These are phyloP conservation scores for Drosophila conformis DNA, from an alignment of 2,888 invertebrate genomes.

Conservation along the genomic window DNA sequence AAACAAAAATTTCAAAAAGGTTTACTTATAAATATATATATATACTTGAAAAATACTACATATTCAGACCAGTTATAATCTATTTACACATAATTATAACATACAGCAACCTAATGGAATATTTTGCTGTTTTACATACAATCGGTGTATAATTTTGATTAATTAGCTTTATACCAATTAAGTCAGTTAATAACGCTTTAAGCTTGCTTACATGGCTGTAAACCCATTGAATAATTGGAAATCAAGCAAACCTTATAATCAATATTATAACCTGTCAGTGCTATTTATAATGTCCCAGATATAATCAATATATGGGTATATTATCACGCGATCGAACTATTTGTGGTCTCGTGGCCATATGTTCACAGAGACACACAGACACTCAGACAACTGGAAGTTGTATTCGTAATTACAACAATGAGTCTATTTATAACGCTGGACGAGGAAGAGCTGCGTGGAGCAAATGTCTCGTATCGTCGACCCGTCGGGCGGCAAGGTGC, in stretches of 20 bases:
- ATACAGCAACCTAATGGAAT: neutral
- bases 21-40: neutral
- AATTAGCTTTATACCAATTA: conserved; percentile 6
- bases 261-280: conserved; percentile 5
- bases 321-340: conserved; percentile 39
- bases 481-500: conserved; percentile 3
- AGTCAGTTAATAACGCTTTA: conserved; percentile 6
- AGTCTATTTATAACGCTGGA: conserved; percentile 46
- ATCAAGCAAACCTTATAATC: neutral
- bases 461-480: conserved; percentile 48
- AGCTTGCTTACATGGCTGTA: conserved; percentile 24
- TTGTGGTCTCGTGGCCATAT: conserved; percentile 64
- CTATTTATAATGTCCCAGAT: conserved; percentile 33
- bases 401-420: conserved; percentile 47
- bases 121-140: neutral
- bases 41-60: neutral
- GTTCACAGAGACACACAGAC: conserved; percentile 46
- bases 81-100: neutral
- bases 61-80: neutral
- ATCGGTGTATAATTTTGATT: conserved; percentile 2
- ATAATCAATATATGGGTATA: conserved; percentile 8
- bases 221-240: neutral
- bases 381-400: conserved; percentile 17
- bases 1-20: neutral
- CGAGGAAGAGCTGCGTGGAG: conserved; percentile 17